phyloP scores from a whole-genome alignment of 2,888 invertebrate species.

The Sabatieria punctata region DNA sequence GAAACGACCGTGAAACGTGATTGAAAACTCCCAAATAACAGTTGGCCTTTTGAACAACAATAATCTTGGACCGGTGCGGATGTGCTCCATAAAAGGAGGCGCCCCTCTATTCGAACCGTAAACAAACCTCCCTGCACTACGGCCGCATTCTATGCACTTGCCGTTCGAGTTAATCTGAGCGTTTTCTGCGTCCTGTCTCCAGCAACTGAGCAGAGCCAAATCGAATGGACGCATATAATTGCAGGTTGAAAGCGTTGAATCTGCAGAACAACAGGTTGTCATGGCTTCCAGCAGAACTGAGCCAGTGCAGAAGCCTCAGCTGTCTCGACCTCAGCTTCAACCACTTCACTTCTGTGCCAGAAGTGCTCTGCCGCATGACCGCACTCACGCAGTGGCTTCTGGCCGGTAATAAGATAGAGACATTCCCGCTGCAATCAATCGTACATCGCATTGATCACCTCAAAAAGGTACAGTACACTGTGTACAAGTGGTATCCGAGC shows the following conservation, averaged over 20 bases:
- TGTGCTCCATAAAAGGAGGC: no score
- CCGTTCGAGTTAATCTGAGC: no score
- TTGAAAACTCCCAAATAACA: no score
- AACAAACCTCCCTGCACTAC: no score
- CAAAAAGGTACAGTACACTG: background rate
- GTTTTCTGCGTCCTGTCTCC: no score
- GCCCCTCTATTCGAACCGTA: no score
- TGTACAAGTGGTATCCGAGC: background rate
- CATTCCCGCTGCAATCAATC: background rate
- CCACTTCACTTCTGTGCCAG: conserved; percentile 16
- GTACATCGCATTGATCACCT: background rate
- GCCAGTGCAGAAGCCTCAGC: conserved; percentile 13
- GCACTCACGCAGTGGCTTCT: conserved; percentile 10
- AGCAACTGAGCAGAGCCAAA: no score
- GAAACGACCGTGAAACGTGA: no score
- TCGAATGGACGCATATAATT: no score
- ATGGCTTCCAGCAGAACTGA: conserved; percentile 15
- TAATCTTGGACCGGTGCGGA: no score
- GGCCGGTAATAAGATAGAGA: conserved; percentile 10
- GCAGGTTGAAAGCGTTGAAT: conserved; percentile 15
- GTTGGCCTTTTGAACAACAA: no score
- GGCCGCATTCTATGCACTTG: no score
- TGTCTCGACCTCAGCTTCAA: conserved; percentile 22
- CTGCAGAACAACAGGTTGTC: conserved; percentile 20
- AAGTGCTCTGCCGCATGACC: conserved; percentile 10